A percentile compares a stretch with the other conserved stretches of the same genome.
Evolutionary conservation across 1,140 invertebrate species (phyloP).

Genomic region (Aradophagus sp.): DNA sequence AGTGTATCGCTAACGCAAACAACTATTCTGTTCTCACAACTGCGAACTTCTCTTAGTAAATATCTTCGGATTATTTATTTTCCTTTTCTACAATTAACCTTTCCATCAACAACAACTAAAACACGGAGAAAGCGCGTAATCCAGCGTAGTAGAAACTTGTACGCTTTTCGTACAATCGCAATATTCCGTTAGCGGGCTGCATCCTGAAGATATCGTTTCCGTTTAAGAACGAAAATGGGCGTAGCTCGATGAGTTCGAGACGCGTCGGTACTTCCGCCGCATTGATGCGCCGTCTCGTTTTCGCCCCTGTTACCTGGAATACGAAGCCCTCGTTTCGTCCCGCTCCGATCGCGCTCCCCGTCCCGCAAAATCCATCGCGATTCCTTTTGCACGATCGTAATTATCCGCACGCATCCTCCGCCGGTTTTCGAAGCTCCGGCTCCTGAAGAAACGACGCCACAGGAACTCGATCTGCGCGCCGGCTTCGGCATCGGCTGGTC

Average conservation of each 20-base stretch:
- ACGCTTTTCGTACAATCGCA: constrained; percentile 18
- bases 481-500: constrained; percentile 33
- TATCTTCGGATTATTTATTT: too few relatives aligned
- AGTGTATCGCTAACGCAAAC: too few relatives aligned
- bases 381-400: constrained; percentile 45
- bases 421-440: constrained; percentile 32
- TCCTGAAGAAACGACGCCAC: constrained; percentile 34
- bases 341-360: neutral
- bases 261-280: constrained; percentile 53
- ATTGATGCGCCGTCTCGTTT: constrained; percentile 49
- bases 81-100: too few relatives aligned
- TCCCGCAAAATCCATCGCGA: constrained; percentile 10
- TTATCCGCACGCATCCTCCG: constrained; percentile 53
- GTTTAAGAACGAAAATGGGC: constrained; percentile 48
- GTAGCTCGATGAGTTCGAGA: constrained; percentile 41
- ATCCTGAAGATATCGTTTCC: constrained; percentile 46
- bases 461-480: constrained; percentile 48
- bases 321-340: constrained; percentile 5
- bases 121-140: too few relatives aligned
- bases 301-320: constrained; percentile 38
- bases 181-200: constrained; percentile 41
- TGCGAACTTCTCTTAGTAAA: too few relatives aligned
- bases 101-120: too few relatives aligned
- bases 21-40: constrained; percentile 3
- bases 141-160: too few relatives aligned